Evolutionary conservation across 2,888 invertebrate genomes (phyloP), one percentile per base, ranked within the genome.

Genomic region (Marasmarcha lunaedactyla): DNA sequence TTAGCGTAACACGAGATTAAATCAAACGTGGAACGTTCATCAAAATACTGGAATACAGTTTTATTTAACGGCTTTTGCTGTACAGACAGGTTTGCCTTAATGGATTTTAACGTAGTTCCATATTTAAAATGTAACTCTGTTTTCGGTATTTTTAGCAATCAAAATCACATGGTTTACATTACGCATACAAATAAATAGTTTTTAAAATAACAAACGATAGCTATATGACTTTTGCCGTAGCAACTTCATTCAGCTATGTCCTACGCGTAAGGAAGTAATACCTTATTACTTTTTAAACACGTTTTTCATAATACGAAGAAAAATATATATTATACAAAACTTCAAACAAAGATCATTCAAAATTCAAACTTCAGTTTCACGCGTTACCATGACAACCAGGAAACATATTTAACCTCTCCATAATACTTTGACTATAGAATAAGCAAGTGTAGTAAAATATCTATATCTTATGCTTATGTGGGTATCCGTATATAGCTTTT

Each of bases 1-100:
- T 77, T 77, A 77, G 68, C 55, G 59, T 50, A 54, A 71, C 71
- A 70, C 43, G 52, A 72, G 77, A 77, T 78, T 78, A 74, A 64
- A 60, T 55, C 54, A 55, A 49, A 54, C 52, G 49, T 46, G 52
- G 46, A 52, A 53, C 56, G 30, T 30, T 9, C 9, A n/a, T 30
- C 30, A 30, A 30, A 30, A 30, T 11, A 30, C 30, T 30, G 4
- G n/a, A 30, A 7, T 11, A 7, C 30, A 7, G 30, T 30, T 11
- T 11, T 30, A 25, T 26, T 13, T 15, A 15, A 15, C 10, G 30
- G 30, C 4, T 30, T 30, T 30, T 30, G 14, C 15, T 25, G n/a
- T 27, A 14, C 38, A 30, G 30, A 12, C 35, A 35, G 11, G 3
- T 5, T 20, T 20, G 7, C 20, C 20, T 3, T 20, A 20, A 20